A percentile compares a stretch with the other conserved stretches of the same genome.
Evolutionary conservation across 2,888 invertebrate species (phyloP).

Genomic region (Eumacrocentrus americanus): DNA sequence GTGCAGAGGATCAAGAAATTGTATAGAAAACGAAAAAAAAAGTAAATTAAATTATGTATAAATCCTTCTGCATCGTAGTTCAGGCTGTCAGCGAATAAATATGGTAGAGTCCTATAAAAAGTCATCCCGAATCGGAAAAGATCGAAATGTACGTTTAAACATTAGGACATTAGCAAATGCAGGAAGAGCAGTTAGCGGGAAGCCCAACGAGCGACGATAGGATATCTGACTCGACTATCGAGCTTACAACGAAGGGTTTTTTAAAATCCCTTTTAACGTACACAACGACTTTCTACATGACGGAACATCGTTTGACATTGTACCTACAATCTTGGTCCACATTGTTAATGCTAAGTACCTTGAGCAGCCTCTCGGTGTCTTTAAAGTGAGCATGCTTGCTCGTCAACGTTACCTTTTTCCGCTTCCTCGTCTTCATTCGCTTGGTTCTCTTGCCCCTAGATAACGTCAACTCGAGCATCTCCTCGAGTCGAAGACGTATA

Average conservation of each 20-base stretch:
- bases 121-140: too few species aligned
- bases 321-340: slow-evolving; percentile 60
- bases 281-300: slow-evolving; percentile 49
- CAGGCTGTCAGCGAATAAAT: background rate
- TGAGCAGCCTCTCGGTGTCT: slow-evolving; percentile 58
- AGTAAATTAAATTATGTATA: background rate
- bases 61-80: background rate
- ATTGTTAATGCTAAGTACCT: slow-evolving; percentile 58
- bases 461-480: slow-evolving; percentile 53
- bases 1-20: slow-evolving; percentile 1
- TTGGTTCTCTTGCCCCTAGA: slow-evolving; percentile 44
- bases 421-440: slow-evolving; percentile 44
- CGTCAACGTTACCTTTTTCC: slow-evolving; percentile 45
- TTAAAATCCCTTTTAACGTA: slow-evolving; percentile 25
- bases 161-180: background rate
- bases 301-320: slow-evolving; percentile 56
- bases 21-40: background rate
- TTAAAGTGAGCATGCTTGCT: slow-evolving; percentile 48
- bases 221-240: slow-evolving; percentile 2
- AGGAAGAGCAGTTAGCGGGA: slow-evolving; percentile 12
- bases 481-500: slow-evolving; percentile 51
- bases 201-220: slow-evolving; percentile 5
- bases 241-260: slow-evolving; percentile 1
- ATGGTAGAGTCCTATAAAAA: background rate
- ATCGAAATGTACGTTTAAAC: background rate